Conservation (phyloP, 2,113 vertebrate genomes). For the Psammodynastes pulverulentus region DNA sequence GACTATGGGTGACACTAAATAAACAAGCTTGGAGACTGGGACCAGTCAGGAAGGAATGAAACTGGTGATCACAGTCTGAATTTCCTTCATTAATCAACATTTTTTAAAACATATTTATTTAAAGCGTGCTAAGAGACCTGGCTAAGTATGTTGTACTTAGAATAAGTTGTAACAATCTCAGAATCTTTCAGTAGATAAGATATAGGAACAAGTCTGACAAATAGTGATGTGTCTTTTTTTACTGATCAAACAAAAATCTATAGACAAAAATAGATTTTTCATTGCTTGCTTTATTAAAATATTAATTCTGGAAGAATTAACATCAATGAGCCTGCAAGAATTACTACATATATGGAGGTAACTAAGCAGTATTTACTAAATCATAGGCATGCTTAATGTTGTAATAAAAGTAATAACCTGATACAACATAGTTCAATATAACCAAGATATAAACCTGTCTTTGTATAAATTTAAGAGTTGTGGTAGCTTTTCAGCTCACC, state of each 20-base stretch:
- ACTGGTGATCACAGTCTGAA: constrained; percentile 76
- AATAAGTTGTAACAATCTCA: constrained; percentile 45
- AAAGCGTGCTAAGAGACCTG: constrained; percentile 65
- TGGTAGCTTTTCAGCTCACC: not conserved
- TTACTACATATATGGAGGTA: not conserved
- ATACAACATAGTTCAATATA: not conserved
- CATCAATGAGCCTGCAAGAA: not conserved
- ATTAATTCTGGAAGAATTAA: not conserved
- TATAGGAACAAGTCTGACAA: constrained; percentile 18
- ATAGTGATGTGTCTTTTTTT: not conserved
- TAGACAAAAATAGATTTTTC: not conserved
- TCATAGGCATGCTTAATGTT: not conserved
- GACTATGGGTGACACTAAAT: constrained; percentile 93
- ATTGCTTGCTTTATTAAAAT: not conserved
- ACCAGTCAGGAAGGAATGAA: constrained; percentile 85
- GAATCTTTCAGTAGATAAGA: constrained; percentile 43
- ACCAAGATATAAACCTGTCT: not conserved
- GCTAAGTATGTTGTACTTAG: constrained; percentile 45
- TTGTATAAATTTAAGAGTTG: not conserved
- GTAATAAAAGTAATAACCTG: not conserved
- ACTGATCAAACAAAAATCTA: not conserved
- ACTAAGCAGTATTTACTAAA: not conserved
- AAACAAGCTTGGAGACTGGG: constrained; percentile 89
- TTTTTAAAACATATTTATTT: constrained; percentile 55
- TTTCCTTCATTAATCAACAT: constrained; percentile 87